Conservation (phyloP, 2,113 vertebrate species). For the Takifugu flavidus region DNA sequence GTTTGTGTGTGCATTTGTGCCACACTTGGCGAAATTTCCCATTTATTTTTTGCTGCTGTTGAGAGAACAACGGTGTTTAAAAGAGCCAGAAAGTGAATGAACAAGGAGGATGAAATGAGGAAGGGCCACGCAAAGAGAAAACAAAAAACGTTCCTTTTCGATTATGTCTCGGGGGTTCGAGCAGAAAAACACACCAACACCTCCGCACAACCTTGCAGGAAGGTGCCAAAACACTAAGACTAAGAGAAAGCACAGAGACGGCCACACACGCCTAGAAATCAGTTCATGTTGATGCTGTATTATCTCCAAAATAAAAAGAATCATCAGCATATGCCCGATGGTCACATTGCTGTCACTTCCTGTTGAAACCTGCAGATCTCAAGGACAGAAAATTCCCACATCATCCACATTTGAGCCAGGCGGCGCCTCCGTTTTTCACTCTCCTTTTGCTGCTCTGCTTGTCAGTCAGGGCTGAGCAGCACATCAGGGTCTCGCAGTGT, state of each 20-base stretch:
- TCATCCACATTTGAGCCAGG: slow-evolving; percentile 3
- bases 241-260: background rate
- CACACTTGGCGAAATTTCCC: background rate
- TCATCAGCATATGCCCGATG: background rate
- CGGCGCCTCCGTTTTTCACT: background rate
- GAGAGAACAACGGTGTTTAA: background rate
- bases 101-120: background rate
- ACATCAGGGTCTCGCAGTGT: background rate
- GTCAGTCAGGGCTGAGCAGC: slow-evolving; percentile 7
- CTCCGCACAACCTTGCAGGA: background rate
- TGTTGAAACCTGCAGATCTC: background rate
- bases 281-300: background rate
- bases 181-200: background rate
- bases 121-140: background rate
- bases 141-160: background rate
- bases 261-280: background rate
- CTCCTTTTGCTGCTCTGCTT: background rate
- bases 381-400: background rate
- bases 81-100: background rate
- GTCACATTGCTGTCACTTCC: background rate
- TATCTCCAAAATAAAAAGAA: background rate
- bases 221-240: background rate
- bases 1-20: background rate
- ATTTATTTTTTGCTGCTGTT: background rate
- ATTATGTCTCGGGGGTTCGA: background rate